Evolutionary conservation across 1,140 invertebrate species (phyloP).

Genomic region (Monochamus saltuarius): DNA sequence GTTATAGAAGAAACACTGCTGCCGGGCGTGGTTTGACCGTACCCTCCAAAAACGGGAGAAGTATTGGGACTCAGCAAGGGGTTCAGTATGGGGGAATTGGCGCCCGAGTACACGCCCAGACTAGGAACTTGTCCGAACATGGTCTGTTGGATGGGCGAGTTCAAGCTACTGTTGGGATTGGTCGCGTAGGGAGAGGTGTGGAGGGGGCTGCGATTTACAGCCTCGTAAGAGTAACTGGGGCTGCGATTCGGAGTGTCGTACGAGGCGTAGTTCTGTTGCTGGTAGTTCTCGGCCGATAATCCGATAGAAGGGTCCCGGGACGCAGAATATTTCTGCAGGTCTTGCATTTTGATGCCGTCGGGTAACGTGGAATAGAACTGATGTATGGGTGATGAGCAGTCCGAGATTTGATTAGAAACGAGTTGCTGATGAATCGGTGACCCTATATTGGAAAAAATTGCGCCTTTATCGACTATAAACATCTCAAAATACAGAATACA

Average conservation of each 20-base stretch:
- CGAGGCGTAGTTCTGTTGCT: slow-evolving; percentile 22
- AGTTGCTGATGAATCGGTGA: slow-evolving; percentile 67
- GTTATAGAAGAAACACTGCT: slow-evolving; percentile 50
- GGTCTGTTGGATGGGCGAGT: slow-evolving; percentile 43
- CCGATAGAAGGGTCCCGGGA: slow-evolving; percentile 34
- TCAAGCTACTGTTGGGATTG: slow-evolving; percentile 5
- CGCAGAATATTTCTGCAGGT: slow-evolving; percentile 22
- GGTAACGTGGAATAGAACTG: slow-evolving; percentile 32
- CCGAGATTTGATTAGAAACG: slow-evolving; percentile 37
- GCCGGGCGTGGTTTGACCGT: slow-evolving; percentile 37
- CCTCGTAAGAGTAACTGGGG: slow-evolving; percentile 15
- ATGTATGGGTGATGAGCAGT: slow-evolving; percentile 42
- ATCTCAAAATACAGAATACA: too few species aligned
- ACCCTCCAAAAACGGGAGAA: slow-evolving; percentile 47
- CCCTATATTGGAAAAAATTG: slow-evolving; percentile 50
- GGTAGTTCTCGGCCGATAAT: slow-evolving; percentile 33
- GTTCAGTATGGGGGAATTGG: slow-evolving; percentile 39
- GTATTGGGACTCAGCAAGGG: slow-evolving; percentile 37
- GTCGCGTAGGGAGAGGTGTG: slow-evolving; percentile 21
- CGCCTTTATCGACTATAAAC: too few species aligned
- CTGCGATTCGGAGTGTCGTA: slow-evolving; percentile 31
- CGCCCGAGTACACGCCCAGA: slow-evolving; percentile 40
- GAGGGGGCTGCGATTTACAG: slow-evolving; percentile 15
- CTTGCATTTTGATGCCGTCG: slow-evolving; percentile 24
- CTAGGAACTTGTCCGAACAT: slow-evolving; percentile 31